phyloP scores from a whole-genome alignment of 1,140 invertebrate species.

The Neomicropteryx cornuta region DNA sequence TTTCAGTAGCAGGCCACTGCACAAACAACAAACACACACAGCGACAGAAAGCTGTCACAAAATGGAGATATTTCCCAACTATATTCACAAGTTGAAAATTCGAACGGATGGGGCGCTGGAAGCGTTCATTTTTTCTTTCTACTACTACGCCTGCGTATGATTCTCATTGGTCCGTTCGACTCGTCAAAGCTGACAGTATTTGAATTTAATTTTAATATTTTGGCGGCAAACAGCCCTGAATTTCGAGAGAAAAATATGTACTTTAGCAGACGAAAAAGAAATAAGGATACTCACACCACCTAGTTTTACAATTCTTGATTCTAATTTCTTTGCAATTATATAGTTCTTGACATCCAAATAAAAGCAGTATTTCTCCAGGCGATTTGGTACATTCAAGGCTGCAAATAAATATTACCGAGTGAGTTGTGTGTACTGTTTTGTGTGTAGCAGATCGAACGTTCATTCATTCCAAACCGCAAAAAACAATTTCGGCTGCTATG shows the following conservation, averaged over 20 bases:
- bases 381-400: conserved; percentile 34
- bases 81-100: conserved; percentile 29
- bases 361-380: conserved; percentile 49
- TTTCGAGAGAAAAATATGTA: too few relatives aligned
- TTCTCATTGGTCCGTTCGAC: conserved; percentile 21
- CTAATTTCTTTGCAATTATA: conserved; percentile 45
- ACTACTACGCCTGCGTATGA: conserved; percentile 21
- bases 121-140: too few relatives aligned
- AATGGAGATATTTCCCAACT: conserved; percentile 41
- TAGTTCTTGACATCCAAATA: conserved; percentile 61
- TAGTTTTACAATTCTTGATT: conserved; percentile 50
- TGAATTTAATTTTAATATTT: too few relatives aligned
- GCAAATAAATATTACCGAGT: conserved; percentile 9
- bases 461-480: neutral
- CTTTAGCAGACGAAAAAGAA: too few relatives aligned
- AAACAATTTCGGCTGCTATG: too few relatives aligned
- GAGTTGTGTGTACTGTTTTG: too few relatives aligned
- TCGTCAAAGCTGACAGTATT: too few relatives aligned
- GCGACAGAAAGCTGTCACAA: conserved; percentile 44
- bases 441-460: conserved; percentile 3
- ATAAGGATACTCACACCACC: conserved; percentile 47
- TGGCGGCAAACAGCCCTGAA: too few relatives aligned
- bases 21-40: conserved; percentile 44
- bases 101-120: conserved; percentile 28
- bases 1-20: too few relatives aligned